These are phyloP conservation scores for Opisthograptis luteolata DNA, from an alignment of 2,888 invertebrate genomes.

Conservation along the genomic window DNA sequence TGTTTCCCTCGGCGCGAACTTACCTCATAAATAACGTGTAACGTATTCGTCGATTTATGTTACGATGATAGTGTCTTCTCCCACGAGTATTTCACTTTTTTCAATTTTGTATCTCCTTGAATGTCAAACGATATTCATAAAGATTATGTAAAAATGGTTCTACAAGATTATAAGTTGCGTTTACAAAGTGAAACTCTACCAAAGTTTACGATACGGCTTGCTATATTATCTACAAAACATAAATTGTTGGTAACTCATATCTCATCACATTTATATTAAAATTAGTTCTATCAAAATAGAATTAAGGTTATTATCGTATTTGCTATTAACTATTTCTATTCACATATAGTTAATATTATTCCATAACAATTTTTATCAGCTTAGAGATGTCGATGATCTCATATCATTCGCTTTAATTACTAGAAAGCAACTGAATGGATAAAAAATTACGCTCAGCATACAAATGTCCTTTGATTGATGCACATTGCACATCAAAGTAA, in stretches of 20 bases:
- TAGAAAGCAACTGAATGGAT: background rate
- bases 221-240: slow-evolving; percentile 10
- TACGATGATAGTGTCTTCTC: slow-evolving; percentile 66
- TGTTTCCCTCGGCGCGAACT: slow-evolving; percentile 73
- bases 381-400: background rate
- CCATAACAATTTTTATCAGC: background rate
- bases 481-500: background rate
- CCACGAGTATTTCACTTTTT: slow-evolving; percentile 50
- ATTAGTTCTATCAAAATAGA: slow-evolving; percentile 3
- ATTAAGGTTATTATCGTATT: slow-evolving; percentile 5
- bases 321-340: slow-evolving; percentile 7
- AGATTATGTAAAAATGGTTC: slow-evolving; percentile 16
- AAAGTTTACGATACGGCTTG: slow-evolving; percentile 9
- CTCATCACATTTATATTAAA: slow-evolving; percentile 1
- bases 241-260: slow-evolving; percentile 2
- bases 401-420: background rate
- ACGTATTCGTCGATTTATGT: slow-evolving; percentile 74
- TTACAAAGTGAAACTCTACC: slow-evolving; percentile 10
- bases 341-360: no score
- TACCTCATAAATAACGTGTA: slow-evolving; percentile 75
- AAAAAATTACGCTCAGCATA: slow-evolving; percentile 2
- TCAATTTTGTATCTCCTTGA: slow-evolving; percentile 29
- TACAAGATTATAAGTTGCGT: slow-evolving; percentile 14
- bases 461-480: slow-evolving; percentile 1
- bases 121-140: slow-evolving; percentile 15